Evolutionary conservation across 2,888 invertebrate genomes (phyloP), one percentile per base, ranked within the genome.

Genomic region (Gari tellinella): DNA sequence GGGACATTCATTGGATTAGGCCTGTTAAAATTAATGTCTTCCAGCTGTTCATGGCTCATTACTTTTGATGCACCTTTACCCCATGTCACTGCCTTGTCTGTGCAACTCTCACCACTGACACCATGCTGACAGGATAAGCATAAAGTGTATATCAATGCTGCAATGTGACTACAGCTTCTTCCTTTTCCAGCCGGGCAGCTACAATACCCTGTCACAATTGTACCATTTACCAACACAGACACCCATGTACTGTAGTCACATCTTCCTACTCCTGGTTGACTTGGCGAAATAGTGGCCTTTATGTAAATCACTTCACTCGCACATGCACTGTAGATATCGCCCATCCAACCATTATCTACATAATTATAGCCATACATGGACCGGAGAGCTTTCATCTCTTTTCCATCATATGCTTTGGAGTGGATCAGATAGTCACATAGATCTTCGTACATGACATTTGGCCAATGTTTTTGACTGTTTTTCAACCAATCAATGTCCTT

Each of bases 401-500:
- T 62, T 15, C 67, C 72, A 53, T 72, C 66, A 52, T 66, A 72
- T 10, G 72, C 61, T 49, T 72, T 66, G 1, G 55, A 61, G 17
- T 41, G 15, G 12, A 56, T 48, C 2, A 64, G 17, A 40, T 70
- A 70, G 38, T 70, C 60, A n/a, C 60, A 56, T 12, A 52, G 19
- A 38, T 63, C 57, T 25, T 69, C 56, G 52, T 57, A 62, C 15
- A 52, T 23, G n/a, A 48, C 25, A 19, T 51, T 66, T 10, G 66
- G 58, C 66, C 58, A 66, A 31, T 10, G 31, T n/a, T n/a, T n/a
- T n/a, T n/a, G n/a, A n/a, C n/a, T n/a, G n/a, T n/a, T n/a, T n/a
- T n/a, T n/a, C n/a, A n/a, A n/a, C n/a, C n/a, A n/a, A n/a, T n/a
- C n/a, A n/a, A n/a, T n/a, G n/a, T n/a, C n/a, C n/a, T n/a, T n/a